Evolutionary conservation across 1,140 invertebrate species (phyloP).

Genomic region (Heliothis virescens): DNA sequence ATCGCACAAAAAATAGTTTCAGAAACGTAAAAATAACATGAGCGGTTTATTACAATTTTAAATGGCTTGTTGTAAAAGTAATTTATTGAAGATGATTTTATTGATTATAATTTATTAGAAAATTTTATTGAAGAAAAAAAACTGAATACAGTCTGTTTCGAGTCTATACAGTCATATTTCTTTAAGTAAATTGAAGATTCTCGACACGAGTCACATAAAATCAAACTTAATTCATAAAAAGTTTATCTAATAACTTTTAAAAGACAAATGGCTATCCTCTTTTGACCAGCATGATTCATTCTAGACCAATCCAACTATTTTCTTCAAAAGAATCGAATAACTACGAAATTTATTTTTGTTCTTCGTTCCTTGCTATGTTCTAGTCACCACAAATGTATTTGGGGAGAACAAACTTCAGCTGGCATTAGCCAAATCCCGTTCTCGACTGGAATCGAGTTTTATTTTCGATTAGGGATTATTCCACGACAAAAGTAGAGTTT

Average conservation of each 20-base stretch:
- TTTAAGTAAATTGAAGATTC: no score
- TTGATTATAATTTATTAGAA: background rate
- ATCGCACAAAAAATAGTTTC: background rate
- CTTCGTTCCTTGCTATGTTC: background rate
- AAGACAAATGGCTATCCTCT: no score
- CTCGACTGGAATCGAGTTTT: background rate
- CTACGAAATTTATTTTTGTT: background rate
- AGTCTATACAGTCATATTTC: no score
- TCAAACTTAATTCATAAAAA: no score
- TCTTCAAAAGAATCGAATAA: background rate
- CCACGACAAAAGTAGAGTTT: background rate
- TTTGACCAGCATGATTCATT: no score
- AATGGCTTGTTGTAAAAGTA: background rate
- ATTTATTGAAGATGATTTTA: background rate
- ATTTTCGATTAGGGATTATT: background rate
- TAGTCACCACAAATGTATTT: background rate
- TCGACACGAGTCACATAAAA: no score
- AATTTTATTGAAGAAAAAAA: background rate
- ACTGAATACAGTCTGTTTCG: background rate
- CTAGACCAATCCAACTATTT: no score
- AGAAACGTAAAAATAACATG: slow-evolving; percentile 1
- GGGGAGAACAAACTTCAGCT: background rate
- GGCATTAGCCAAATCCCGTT: background rate
- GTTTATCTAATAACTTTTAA: no score
- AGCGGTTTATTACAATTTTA: background rate